Percentiles rank a stretch among this genome's conserved stretches.
Conservation (phyloP, 2,888 invertebrate genomes). For the Chesias legatella region DNA sequence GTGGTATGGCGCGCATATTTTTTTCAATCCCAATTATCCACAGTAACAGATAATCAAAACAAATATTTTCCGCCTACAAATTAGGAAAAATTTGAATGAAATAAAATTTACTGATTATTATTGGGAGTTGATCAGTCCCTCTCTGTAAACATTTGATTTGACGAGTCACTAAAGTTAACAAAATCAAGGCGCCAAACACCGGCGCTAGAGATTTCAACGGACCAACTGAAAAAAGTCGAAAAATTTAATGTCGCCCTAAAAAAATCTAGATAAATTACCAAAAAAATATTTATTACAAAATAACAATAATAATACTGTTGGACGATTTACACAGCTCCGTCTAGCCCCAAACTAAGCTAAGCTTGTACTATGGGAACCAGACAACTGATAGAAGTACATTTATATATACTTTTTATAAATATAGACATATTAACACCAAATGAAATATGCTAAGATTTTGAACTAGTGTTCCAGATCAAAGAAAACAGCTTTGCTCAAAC, state of each 20-base stretch:
- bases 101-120: constrained; percentile 8
- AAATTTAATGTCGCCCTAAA: not conserved
- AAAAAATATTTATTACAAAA: not conserved
- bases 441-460: too few species aligned
- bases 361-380: too few species aligned
- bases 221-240: not conserved
- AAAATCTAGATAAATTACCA: not conserved
- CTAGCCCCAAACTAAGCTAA: too few species aligned
- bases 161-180: constrained; percentile 39
- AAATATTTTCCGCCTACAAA: constrained; percentile 8
- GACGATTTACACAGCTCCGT: too few species aligned
- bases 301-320: too few species aligned
- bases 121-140: constrained; percentile 16
- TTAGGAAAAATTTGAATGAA: constrained; percentile 10
- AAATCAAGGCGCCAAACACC: constrained; percentile 41
- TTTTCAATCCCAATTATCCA: too few species aligned
- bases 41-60: not conserved
- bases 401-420: too few species aligned
- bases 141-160: constrained; percentile 23
- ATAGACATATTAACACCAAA: too few species aligned
- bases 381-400: too few species aligned
- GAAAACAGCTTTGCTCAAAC: too few species aligned
- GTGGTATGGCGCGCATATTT: too few species aligned
- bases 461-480: too few species aligned
- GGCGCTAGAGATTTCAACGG: constrained; percentile 9